phyloP scores from a whole-genome alignment of 2,113 vertebrate genomes.

The Corydoras sp. region DNA sequence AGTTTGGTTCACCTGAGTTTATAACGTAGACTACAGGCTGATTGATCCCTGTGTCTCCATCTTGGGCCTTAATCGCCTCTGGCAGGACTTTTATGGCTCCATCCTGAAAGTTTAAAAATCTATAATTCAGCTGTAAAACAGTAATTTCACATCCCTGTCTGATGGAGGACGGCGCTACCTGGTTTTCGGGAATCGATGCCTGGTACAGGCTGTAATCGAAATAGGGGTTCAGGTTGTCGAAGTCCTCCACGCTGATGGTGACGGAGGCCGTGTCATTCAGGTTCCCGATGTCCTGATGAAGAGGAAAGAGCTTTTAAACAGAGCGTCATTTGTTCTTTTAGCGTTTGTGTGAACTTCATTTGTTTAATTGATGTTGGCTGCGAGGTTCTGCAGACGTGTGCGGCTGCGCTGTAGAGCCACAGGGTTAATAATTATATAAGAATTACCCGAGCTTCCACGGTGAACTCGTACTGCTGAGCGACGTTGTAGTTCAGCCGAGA shows the following conservation, averaged over 20 bases:
- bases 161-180: conserved; percentile 51
- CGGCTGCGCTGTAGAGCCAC: too few species aligned
- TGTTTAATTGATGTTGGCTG: too few species aligned
- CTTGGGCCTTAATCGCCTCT: conserved; percentile 65
- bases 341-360: too few species aligned
- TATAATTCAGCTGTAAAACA: background rate
- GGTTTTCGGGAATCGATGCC: conserved; percentile 59
- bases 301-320: background rate
- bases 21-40: conserved; percentile 64
- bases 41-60: conserved; percentile 73
- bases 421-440: background rate
- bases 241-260: conserved; percentile 59
- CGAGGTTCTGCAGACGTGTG: background rate
- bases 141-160: background rate
- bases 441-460: conserved; percentile 66
- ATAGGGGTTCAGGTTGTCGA: conserved; percentile 71
- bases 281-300: conserved; percentile 43
- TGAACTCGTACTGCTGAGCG: conserved; percentile 56
- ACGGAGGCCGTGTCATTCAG: conserved; percentile 44
- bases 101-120: conserved; percentile 46
- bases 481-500: conserved; percentile 65
- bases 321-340: too few species aligned
- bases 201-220: conserved; percentile 62
- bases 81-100: conserved; percentile 55
- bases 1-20: conserved; percentile 43